Evolutionary conservation across 64 coral and sea anemone genomes (phyloP).

Genomic region (Stichodactyla helianthus): DNA sequence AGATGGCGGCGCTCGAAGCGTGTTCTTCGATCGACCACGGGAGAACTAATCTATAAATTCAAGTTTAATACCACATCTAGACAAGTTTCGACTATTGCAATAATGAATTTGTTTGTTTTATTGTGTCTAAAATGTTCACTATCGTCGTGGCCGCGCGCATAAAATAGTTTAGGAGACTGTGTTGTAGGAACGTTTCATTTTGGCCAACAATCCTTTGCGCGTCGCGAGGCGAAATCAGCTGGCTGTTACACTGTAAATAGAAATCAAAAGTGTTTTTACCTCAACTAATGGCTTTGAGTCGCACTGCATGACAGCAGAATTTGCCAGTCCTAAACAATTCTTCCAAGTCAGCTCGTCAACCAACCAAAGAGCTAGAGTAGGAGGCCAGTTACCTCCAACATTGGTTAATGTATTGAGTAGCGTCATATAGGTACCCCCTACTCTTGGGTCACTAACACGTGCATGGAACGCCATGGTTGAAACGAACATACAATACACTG

Average conservation of each 20-base stretch:
- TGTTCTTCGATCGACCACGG: not conserved
- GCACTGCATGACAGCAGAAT: slow-evolving; percentile 1
- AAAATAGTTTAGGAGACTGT: too few species aligned
- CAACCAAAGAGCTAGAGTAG: slow-evolving; percentile 81
- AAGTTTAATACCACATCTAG: too few species aligned
- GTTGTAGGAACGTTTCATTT: too few species aligned
- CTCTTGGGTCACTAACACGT: slow-evolving; percentile 79
- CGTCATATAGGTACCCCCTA: slow-evolving; percentile 95
- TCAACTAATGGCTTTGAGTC: slow-evolving; percentile 20
- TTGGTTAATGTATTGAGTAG: slow-evolving; percentile 87
- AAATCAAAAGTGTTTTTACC: not conserved
- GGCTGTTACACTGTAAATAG: too few species aligned
- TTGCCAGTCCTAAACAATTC: slow-evolving; percentile 50
- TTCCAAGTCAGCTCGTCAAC: slow-evolving; percentile 88
- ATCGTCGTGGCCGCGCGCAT: too few species aligned
- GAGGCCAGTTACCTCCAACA: slow-evolving; percentile 82
- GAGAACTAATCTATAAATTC: too few species aligned
- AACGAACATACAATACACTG: slow-evolving; percentile 92
- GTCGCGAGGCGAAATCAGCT: too few species aligned
- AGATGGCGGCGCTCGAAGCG: not conserved
- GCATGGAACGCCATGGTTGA: slow-evolving; percentile 85
- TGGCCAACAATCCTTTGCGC: too few species aligned
- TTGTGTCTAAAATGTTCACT: too few species aligned
- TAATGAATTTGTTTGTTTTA: too few species aligned
- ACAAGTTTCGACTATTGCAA: too few species aligned